Conservation (phyloP, 2,113 vertebrate species). For the Ploceus nigricollis region DNA sequence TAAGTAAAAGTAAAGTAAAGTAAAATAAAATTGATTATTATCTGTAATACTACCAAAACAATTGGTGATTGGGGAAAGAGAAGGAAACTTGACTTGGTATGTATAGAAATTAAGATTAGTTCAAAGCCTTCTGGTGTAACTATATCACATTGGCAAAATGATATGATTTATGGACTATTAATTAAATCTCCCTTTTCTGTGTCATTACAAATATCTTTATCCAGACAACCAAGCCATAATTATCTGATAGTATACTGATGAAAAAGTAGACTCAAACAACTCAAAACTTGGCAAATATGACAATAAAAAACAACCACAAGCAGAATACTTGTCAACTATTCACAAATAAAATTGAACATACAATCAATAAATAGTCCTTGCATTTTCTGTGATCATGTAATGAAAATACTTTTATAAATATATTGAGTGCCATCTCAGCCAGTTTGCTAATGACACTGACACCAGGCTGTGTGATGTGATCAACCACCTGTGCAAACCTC, state of each 20-base stretch:
- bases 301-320: not conserved
- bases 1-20: too few species aligned
- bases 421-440: not conserved
- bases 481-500: not conserved
- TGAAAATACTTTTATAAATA: not conserved
- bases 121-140: not conserved
- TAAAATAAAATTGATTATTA: not conserved
- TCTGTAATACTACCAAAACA: not conserved
- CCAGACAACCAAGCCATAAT: not conserved
- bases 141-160: not conserved
- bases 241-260: not conserved
- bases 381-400: not conserved
- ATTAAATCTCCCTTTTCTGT: not conserved
- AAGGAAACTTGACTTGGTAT: not conserved
- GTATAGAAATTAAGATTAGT: not conserved
- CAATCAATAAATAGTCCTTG: not conserved
- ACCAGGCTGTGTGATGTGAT: not conserved
- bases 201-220: not conserved
- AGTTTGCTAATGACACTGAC: not conserved
- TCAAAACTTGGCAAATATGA: not conserved
- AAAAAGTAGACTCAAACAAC: not conserved
- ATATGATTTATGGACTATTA: not conserved
- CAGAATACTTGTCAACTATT: not conserved
- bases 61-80: not conserved
- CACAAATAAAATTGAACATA: not conserved